These are phyloP conservation scores for Glareola pratincola DNA, from an alignment of 2,113 vertebrate species.

Conservation along the genomic window DNA sequence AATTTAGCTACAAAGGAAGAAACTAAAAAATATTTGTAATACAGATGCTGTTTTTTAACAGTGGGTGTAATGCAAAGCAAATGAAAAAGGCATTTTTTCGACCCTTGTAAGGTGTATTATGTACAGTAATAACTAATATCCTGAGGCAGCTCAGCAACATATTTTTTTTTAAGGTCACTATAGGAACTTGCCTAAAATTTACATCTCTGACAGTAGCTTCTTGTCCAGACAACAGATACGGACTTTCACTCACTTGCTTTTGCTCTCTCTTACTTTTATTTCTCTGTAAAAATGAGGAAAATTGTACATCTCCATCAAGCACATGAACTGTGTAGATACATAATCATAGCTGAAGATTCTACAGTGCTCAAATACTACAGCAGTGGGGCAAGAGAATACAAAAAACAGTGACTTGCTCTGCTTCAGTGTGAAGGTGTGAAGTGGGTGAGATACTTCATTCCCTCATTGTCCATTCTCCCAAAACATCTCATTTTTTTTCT, in stretches of 20 bases:
- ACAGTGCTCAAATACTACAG: not conserved
- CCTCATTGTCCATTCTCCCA: not conserved
- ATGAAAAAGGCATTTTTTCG: not conserved
- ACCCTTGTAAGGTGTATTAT: not conserved
- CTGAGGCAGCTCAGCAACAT: not conserved
- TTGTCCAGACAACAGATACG: not conserved
- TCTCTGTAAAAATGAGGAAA: not conserved
- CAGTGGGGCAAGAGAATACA: not conserved
- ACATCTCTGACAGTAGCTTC: not conserved
- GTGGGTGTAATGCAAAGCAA: not conserved
- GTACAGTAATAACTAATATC: not conserved
- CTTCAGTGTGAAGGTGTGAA: not conserved
- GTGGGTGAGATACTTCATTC: not conserved
- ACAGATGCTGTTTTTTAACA: not conserved
- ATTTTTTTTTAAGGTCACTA: not conserved
- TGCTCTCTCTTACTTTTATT: not conserved
- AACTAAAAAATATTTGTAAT: slow-evolving; percentile 24
- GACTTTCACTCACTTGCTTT: rapidly evolving
- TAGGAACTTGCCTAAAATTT: not conserved
- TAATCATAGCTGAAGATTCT: not conserved
- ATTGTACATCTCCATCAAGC: not conserved
- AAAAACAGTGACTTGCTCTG: not conserved
- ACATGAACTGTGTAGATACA: not conserved
- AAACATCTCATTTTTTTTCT: not conserved
- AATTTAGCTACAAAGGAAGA: slow-evolving; percentile 49